These are phyloP conservation scores for Psammodynastes pulverulentus DNA, from an alignment of 2,113 vertebrate genomes.

Conservation along the genomic window DNA sequence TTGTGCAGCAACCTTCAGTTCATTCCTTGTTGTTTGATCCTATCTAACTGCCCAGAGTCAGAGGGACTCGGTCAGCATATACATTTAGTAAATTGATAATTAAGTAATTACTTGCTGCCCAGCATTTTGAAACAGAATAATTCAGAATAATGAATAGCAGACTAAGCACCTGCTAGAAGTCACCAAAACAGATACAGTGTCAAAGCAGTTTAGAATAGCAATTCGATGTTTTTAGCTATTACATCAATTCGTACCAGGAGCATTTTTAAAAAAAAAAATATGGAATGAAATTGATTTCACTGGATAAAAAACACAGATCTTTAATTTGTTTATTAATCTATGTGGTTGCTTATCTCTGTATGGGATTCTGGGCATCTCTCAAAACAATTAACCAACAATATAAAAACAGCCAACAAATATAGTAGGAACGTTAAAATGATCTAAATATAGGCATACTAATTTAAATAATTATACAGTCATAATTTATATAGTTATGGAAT, in stretches of 20 bases:
- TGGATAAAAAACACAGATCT: conserved; percentile 19
- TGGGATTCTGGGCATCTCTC: not conserved
- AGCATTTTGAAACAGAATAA: not conserved
- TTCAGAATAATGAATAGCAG: not conserved
- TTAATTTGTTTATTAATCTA: not conserved
- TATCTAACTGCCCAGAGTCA: not conserved
- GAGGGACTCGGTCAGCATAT: not conserved
- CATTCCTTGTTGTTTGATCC: not conserved
- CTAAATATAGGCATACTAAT: not conserved
- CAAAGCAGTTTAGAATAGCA: not conserved
- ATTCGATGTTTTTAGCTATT: not conserved
- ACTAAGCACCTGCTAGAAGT: not conserved
- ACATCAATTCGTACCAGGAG: not conserved
- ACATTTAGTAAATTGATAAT: not conserved
- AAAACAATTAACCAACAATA: not conserved
- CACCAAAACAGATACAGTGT: not conserved
- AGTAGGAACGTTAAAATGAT: not conserved
- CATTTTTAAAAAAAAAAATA: not conserved
- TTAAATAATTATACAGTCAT: not conserved
- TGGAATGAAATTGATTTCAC: not conserved
- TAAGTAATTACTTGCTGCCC: not conserved
- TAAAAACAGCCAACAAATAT: not conserved
- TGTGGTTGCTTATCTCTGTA: not conserved
- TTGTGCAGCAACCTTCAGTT: not conserved
- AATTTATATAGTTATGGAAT: not conserved